Conservation (phyloP, 2,888 invertebrate species). For the Mechanitis messenoides region DNA sequence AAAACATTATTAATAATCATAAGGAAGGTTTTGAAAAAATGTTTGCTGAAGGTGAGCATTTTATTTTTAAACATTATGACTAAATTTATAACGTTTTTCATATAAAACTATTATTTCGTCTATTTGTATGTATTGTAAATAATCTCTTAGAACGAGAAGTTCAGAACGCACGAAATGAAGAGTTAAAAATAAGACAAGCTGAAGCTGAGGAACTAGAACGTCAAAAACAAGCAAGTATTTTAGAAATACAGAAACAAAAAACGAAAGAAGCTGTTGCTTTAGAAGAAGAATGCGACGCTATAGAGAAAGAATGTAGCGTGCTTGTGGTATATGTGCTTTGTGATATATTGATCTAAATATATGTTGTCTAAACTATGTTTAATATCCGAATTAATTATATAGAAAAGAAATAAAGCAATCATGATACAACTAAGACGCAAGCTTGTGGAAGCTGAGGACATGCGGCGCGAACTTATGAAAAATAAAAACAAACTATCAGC, state of each 20-base stretch:
- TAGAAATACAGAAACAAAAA: constrained; percentile 41
- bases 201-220: constrained; percentile 40
- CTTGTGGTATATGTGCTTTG: constrained; percentile 43
- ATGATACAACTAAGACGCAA: constrained; percentile 61
- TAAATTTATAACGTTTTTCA: background rate
- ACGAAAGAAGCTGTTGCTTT: constrained; percentile 39
- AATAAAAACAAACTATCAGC: constrained; percentile 4
- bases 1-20: constrained; percentile 40
- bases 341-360: background rate
- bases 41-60: constrained; percentile 44
- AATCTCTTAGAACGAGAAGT: constrained; percentile 16
- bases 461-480: constrained; percentile 47
- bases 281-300: constrained; percentile 46
- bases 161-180: constrained; percentile 25
- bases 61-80: background rate
- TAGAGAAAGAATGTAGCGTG: constrained; percentile 57
- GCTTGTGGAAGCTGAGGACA: constrained; percentile 55
- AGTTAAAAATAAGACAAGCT: constrained; percentile 45
- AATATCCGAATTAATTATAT: constrained; percentile 24
- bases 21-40: constrained; percentile 43
- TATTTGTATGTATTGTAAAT: constrained; percentile 2
- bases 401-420: constrained; percentile 69
- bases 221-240: constrained; percentile 40
- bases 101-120: background rate
- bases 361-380: background rate